Conservation (phyloP, 1,140 invertebrate species). For the Ganaspis sp. region DNA sequence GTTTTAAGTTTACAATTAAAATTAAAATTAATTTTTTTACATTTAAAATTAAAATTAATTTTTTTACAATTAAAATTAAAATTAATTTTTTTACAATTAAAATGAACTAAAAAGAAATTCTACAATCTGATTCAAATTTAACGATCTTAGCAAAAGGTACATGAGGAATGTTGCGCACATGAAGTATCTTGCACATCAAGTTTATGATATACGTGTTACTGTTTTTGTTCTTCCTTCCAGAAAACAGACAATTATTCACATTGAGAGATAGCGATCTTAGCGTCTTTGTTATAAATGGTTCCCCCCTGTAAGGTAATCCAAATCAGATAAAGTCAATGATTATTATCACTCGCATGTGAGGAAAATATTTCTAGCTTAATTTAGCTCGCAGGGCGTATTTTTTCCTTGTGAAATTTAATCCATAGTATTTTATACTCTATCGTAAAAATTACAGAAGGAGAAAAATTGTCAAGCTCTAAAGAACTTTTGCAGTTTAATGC, state of each 20-base stretch:
- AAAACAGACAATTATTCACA: slow-evolving; percentile 26
- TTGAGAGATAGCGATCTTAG: slow-evolving; percentile 8
- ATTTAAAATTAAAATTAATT: too few relatives aligned
- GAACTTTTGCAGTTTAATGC: background rate
- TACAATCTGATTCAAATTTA: background rate
- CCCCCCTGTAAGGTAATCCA: background rate
- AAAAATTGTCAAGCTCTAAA: background rate
- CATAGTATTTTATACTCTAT: background rate
- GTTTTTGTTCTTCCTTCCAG: background rate
- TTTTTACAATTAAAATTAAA: too few relatives aligned
- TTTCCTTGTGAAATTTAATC: background rate
- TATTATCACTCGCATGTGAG: slow-evolving; percentile 9
- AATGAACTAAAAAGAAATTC: background rate
- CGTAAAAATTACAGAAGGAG: background rate
- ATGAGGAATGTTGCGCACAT: slow-evolving; percentile 7
- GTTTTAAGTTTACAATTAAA: too few relatives aligned
- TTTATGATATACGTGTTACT: slow-evolving; percentile 21
- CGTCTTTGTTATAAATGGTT: slow-evolving; percentile 3
- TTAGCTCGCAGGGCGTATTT: background rate
- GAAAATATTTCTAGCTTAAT: slow-evolving; percentile 15
- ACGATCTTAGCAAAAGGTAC: background rate
- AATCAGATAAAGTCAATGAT: slow-evolving; percentile 13
- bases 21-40: too few relatives aligned
- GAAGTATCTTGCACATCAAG: background rate
- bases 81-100: too few relatives aligned